phyloP scores from a whole-genome alignment of 2,797 vertebrate genomes.

The Pantherophis vulpinus region DNA sequence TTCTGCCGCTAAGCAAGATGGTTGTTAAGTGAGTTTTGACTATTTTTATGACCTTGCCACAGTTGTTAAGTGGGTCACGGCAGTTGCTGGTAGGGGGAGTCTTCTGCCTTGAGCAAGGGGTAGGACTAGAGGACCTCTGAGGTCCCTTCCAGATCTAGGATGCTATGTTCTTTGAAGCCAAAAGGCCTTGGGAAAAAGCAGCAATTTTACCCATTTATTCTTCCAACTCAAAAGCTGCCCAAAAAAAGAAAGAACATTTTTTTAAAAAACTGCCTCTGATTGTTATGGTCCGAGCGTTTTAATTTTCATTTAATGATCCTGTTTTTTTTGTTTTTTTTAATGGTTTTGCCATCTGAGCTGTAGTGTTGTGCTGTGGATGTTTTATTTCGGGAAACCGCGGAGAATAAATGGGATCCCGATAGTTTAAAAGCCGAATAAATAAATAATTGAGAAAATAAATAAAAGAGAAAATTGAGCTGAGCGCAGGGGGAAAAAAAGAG shows the following conservation, averaged over 20 bases:
- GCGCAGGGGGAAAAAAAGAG: no score
- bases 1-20: no score
- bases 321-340: not conserved
- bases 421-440: not conserved
- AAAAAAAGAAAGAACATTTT: not conserved
- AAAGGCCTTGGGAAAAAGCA: not conserved
- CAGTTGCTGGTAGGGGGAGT: no score
- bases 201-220: not conserved
- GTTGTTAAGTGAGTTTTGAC: no score
- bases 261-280: not conserved
- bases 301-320: not conserved
- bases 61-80: no score
- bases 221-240: not conserved
- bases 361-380: not conserved
- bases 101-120: no score
- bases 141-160: not conserved
- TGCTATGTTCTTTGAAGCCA: not conserved
- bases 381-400: not conserved
- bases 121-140: not conserved
- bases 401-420: not conserved
- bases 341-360: not conserved
- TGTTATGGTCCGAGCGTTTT: not conserved
- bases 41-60: no score
- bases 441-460: not conserved
- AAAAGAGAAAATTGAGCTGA: no score